phyloP scores from a whole-genome alignment of 2,888 invertebrate genomes.

The Meandrusa payeni region DNA sequence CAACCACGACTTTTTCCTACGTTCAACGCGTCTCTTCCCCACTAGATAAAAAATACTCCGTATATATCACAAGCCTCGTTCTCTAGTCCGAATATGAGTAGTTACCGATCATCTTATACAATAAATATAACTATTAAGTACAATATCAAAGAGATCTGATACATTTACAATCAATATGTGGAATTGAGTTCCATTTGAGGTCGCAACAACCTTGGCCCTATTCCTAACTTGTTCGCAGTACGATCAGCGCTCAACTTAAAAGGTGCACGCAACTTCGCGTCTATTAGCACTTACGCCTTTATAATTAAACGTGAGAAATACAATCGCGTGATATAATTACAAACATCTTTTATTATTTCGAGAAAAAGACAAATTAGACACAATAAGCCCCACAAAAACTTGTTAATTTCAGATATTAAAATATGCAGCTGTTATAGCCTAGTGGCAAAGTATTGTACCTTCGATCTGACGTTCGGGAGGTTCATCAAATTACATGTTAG shows the following conservation, averaged over 20 bases:
- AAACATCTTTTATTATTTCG: background rate
- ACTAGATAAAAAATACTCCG: too few species aligned
- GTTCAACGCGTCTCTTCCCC: too few species aligned
- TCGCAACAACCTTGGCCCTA: constrained; percentile 13
- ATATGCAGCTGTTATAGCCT: too few species aligned
- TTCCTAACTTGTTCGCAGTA: constrained; percentile 10
- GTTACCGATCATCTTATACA: too few species aligned
- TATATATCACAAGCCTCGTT: too few species aligned
- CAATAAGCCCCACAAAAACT: background rate
- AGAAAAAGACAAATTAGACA: background rate
- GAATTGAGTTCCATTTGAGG: constrained; percentile 1
- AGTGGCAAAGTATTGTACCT: too few species aligned
- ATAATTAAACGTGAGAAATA: constrained; percentile 3
- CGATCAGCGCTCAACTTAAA: constrained; percentile 8
- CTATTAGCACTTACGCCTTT: constrained; percentile 6
- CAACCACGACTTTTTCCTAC: too few species aligned
- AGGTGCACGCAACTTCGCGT: constrained; percentile 9
- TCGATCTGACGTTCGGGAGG: too few species aligned
- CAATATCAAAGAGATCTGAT: background rate
- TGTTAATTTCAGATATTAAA: too few species aligned
- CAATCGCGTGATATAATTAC: background rate
- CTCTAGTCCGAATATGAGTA: too few species aligned
- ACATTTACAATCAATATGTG: background rate
- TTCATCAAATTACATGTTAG: too few species aligned
- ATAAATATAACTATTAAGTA: too few species aligned